Conservation (phyloP, 2,888 invertebrate species). For the Anodontia alba region DNA sequence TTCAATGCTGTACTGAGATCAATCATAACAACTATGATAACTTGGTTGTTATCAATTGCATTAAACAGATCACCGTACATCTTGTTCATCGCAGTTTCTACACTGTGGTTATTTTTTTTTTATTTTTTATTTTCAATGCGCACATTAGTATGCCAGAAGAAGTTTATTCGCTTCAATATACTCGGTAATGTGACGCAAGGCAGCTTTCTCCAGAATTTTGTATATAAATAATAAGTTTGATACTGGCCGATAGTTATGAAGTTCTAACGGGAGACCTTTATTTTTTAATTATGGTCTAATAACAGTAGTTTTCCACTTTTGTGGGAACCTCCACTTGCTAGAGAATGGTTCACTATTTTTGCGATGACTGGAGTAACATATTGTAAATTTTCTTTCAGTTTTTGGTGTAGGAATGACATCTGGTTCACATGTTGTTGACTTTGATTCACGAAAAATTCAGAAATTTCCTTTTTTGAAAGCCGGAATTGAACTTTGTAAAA, state of each 20-base stretch:
- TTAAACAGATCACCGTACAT: constrained; percentile 25
- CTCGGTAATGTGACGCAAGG: constrained; percentile 12
- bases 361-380: constrained; percentile 24
- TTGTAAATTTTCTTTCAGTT: constrained; percentile 30
- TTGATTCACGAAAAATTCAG: constrained; percentile 35
- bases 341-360: constrained; percentile 37
- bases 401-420: constrained; percentile 29
- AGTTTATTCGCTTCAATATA: constrained; percentile 14
- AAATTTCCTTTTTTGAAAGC: constrained; percentile 28
- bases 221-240: constrained; percentile 23
- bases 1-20: constrained; percentile 29
- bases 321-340: constrained; percentile 29
- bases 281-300: constrained; percentile 29
- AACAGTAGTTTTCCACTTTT: constrained; percentile 24
- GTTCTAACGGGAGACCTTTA: constrained; percentile 16
- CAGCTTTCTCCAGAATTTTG: constrained; percentile 28
- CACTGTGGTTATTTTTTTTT: constrained; percentile 23
- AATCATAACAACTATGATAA: constrained; percentile 31
- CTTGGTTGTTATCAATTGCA: constrained; percentile 14
- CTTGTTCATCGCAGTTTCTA: constrained; percentile 22
- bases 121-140: constrained; percentile 22
- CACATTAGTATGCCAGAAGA: constrained; percentile 22
- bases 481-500: constrained; percentile 22
- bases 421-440: constrained; percentile 44
- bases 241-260: constrained; percentile 23